Conservation (phyloP, 2,113 vertebrate genomes). For the Elachura formosa region DNA sequence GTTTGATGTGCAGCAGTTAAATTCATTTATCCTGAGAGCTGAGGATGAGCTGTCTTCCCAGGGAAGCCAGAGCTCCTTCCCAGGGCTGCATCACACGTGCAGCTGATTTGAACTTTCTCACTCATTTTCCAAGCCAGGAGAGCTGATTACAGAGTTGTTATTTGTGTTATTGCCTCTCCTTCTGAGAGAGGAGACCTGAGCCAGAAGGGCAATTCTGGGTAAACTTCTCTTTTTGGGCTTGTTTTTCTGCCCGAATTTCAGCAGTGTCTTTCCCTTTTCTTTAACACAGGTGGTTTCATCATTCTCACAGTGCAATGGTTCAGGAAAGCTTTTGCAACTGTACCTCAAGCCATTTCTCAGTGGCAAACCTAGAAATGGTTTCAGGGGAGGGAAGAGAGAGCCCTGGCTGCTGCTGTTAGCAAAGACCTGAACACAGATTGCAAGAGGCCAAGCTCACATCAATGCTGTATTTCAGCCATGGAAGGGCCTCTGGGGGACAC, state of each 20-base stretch:
- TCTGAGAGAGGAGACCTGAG: not conserved
- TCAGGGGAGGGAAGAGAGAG: not conserved
- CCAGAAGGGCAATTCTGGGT: not conserved
- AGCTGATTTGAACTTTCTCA: not conserved
- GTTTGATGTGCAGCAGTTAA: not conserved
- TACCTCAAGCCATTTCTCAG: not conserved
- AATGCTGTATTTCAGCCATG: not conserved
- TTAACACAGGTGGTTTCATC: not conserved
- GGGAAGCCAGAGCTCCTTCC: not conserved
- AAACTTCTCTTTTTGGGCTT: not conserved
- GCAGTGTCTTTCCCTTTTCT: not conserved
- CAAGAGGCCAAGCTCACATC: not conserved
- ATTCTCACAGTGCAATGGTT: not conserved
- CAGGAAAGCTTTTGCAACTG: not conserved
- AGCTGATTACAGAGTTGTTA: not conserved
- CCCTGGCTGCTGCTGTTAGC: not conserved
- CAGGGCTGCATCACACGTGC: fast-evolving
- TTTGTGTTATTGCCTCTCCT: not conserved
- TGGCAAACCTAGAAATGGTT: not conserved
- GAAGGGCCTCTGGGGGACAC: not conserved
- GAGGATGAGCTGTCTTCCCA: not conserved
- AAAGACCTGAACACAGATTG: not conserved
- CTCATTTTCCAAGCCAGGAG: not conserved
- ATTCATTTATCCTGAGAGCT: not conserved
- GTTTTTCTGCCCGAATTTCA: not conserved